Evolutionary conservation across 2,113 vertebrate species (phyloP), one percentile per base, ranked within the genome.

Genomic region (Ranitomeya variabilis): DNA sequence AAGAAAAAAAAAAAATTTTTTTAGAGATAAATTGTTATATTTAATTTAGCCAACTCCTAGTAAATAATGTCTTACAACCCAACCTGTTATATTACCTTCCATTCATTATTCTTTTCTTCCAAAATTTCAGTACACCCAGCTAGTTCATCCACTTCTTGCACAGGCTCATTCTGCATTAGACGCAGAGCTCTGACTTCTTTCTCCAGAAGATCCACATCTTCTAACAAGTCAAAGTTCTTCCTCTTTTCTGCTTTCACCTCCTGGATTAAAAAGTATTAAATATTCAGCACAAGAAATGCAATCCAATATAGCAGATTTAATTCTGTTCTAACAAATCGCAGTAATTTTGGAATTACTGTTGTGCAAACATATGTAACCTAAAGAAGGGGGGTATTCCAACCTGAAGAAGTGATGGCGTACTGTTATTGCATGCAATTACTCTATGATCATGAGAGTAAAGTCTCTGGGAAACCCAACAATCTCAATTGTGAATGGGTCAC

Each of bases 81-180:
- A 4, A 23, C 6, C 3, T 26, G 11, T 8, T 19, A 4, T 9
- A 7, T 81, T 89, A 89, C 87, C 87, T 26, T 55, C 19, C 77
- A 79, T 59, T 89, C 73, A 71, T 79, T 11, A 66, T 55, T 89
- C 19, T 84, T 78, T 7, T 9, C 16, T 23, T 85, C 21, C 6
- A 85, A 7, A 37, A 31, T 19, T 45, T 85, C 62, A 51, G 73
- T 84, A 16, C 80, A 11, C 31, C 78, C 59, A 11, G 23, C 87
- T 57, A 89, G 15, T 45, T 89, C 73, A 85, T 84, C 87, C 21
- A 31, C 59, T 67, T 88, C 69, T 54, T 84, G 21, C 1, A 8
- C 14, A 57, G 87, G 57, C n/a, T 77, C 81, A n/a, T 26, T 84
- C 14, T 59, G 82, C 0, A 79, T 51, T 45, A 67, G 79, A 71